Evolutionary conservation across 2,888 invertebrate genomes (phyloP), one percentile per base, ranked within the genome.

Genomic region (Tetramorium bicarinatum): DNA sequence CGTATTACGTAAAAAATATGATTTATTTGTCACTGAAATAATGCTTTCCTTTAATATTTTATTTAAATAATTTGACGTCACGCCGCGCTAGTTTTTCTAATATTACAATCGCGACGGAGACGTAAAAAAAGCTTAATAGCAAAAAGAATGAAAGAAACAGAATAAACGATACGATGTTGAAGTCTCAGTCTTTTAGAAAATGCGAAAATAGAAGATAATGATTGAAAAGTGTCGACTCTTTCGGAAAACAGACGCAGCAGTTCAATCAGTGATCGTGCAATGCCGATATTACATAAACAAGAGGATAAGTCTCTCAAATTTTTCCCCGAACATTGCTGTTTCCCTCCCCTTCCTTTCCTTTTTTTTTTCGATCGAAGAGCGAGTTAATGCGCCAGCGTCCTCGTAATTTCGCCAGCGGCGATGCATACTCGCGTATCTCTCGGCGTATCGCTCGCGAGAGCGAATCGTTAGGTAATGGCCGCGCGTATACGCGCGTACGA

Each of bases 401-500:
- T 61, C 41, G 80, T 75, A 83, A 83, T 83, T 81, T 84, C 62
- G 49, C 34, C 54, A 49, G 21, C 49, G 61, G 69, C 49, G 18
- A 34, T 61, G 25, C 21, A 56, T 15, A 54, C 44, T n/a, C 56
- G 52, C 54, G 62, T 80, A 82, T 87, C 77, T 87, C 84, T 82
- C 67, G 56, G 74, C 66, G n/a, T n/a, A n/a, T n/a, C 25, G 0
- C 59, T 25, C 11, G 41, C 34, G 59, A 49, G 4, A 71, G 18
- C 75, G 75, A 66, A 64, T 89, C 83, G 89, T 92, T 91, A 87
- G 87, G 89, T 88, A 92, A 91, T 90, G 86, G 84, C 82, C 83
- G 83, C 87, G 84, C 25, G 25, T 29, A 56, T 9, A 66, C 29
- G 84, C 11, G 82, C 84, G 87, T 83, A 88, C 90, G 91, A 91